These are phyloP conservation scores for Atrina japonica DNA, from an alignment of 2,888 invertebrate species.

Conservation along the genomic window DNA sequence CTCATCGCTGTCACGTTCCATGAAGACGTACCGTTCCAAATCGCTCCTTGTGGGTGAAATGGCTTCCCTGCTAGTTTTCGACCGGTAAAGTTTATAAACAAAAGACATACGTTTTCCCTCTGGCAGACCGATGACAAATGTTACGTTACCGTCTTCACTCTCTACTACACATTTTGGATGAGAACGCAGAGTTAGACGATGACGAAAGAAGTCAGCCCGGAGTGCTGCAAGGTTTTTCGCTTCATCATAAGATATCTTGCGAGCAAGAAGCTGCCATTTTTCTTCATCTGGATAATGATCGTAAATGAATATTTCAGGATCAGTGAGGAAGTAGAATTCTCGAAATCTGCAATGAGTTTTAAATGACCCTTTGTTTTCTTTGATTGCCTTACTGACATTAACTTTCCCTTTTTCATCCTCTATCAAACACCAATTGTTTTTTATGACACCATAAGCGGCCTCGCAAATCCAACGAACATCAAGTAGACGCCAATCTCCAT, in stretches of 20 bases:
- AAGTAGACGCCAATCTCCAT: slow-evolving; percentile 75
- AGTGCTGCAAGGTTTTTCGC: slow-evolving; percentile 58
- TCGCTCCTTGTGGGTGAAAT: slow-evolving; percentile 49
- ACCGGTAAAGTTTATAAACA: slow-evolving; percentile 61
- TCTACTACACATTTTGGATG: slow-evolving; percentile 53
- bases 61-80: slow-evolving; percentile 37
- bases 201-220: slow-evolving; percentile 63
- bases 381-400: slow-evolving; percentile 30
- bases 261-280: slow-evolving; percentile 66
- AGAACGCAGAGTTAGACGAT: slow-evolving; percentile 55
- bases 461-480: slow-evolving; percentile 75
- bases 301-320: slow-evolving; percentile 66
- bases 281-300: slow-evolving; percentile 67
- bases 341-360: slow-evolving; percentile 42
- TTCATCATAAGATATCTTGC: slow-evolving; percentile 60
- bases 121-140: slow-evolving; percentile 52
- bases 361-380: slow-evolving; percentile 39
- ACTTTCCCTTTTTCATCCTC: slow-evolving; percentile 47
- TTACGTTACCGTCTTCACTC: slow-evolving; percentile 53
- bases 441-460: slow-evolving; percentile 42
- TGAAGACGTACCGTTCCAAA: slow-evolving; percentile 63
- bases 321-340: slow-evolving; percentile 68
- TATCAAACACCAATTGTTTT: slow-evolving; percentile 43
- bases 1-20: slow-evolving; percentile 61
- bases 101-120: slow-evolving; percentile 53